These are phyloP conservation scores for zebrafish (Danio rerio) DNA, from an alignment of 2,113 vertebrate genomes.

Conservation along the genomic window DNA sequence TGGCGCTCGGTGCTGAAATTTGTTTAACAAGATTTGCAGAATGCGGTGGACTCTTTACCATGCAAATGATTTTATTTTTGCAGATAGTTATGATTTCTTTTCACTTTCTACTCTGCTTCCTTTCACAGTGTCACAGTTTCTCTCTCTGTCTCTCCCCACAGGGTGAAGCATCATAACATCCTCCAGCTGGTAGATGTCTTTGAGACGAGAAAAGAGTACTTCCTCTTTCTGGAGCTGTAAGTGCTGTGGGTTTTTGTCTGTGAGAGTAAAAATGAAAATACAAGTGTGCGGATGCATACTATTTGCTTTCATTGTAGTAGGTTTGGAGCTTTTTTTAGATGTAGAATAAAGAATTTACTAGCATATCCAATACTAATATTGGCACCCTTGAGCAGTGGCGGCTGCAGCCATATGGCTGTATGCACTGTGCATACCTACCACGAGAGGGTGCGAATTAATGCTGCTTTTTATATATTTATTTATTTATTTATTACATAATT, in stretches of 20 bases:
- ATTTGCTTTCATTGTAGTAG: background rate
- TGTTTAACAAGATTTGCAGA: background rate
- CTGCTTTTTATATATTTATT: no score
- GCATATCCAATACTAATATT: no score
- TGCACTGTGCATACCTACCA: no score
- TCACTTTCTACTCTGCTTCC: slow-evolving; percentile 41
- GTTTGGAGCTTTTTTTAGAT: background rate
- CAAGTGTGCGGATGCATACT: background rate
- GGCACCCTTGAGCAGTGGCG: no score
- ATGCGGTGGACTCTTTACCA: slow-evolving; percentile 13
- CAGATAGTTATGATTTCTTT: slow-evolving; percentile 12
- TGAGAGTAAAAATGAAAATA: background rate
- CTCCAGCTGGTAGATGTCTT: slow-evolving; percentile 95
- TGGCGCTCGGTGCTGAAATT: slow-evolving; percentile 19
- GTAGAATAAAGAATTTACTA: background rate
- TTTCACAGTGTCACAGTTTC: slow-evolving; percentile 46
- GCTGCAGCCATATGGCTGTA: no score
- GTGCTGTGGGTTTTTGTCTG: slow-evolving; percentile 64
- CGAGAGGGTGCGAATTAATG: no score
- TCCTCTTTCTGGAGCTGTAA: slow-evolving; percentile 98
- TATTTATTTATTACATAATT: no score
- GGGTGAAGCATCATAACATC: slow-evolving; percentile 98
- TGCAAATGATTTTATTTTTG: slow-evolving; percentile 28
- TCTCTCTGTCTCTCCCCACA: slow-evolving; percentile 63
- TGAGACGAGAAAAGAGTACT: slow-evolving; percentile 98